Evolutionary conservation across 2,113 vertebrate genomes (phyloP).

Genomic region (Trichechus manatus): DNA sequence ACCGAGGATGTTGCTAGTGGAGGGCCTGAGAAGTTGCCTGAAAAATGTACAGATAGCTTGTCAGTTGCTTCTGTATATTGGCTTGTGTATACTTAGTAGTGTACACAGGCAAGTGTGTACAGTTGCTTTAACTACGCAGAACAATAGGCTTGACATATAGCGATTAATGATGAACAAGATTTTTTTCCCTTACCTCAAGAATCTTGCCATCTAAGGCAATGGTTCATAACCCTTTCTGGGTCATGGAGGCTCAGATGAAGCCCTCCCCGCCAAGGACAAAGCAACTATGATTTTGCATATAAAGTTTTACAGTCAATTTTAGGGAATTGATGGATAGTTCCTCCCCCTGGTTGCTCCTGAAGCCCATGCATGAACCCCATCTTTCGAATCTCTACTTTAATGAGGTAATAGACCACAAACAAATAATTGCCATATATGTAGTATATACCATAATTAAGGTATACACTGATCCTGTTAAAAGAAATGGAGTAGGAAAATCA

Average conservation of each 20-base stretch:
- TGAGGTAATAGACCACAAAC: background rate
- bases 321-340: background rate
- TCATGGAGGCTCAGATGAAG: background rate
- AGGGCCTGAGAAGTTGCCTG: conserved; percentile 3
- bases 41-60: background rate
- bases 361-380: background rate
- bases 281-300: background rate
- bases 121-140: background rate
- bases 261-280: background rate
- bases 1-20: background rate
- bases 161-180: conserved; percentile 24
- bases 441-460: background rate
- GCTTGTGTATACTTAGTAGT: conserved; percentile 28
- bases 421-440: background rate
- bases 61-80: background rate
- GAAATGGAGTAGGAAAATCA: background rate
- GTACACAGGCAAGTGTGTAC: background rate
- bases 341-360: background rate
- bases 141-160: background rate
- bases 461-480: background rate
- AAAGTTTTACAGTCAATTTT: conserved; percentile 20
- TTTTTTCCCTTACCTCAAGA: background rate
- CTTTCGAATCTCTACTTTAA: conserved; percentile 10
- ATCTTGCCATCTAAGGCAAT: background rate
- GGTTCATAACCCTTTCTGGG: background rate